Evolutionary conservation across 2,113 vertebrate genomes (phyloP), one percentile per base, ranked within the genome.

Genomic region (Lichenostomus cassidix): DNA sequence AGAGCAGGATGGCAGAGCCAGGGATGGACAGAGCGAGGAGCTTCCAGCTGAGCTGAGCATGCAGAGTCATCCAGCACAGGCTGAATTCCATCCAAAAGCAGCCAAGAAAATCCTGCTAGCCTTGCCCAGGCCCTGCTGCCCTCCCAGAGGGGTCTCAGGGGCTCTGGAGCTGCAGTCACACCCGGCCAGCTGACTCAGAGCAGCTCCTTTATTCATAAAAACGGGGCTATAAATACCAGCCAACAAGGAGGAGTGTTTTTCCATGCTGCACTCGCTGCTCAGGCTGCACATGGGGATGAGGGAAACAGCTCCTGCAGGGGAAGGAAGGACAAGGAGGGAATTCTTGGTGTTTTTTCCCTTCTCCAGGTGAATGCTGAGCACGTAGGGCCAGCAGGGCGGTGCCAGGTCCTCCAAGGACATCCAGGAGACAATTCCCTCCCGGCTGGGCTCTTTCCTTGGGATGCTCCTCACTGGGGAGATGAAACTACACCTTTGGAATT

Each of bases 281-380:
- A 42, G 68, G 79, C 79, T 73, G 62, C 94, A 82, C 89, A 53
- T 13, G 89, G 91, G 3, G 94, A 63, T 70, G 55, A 67, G 91
- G 86, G 37, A 29, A 95, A 83, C 14, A 41, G 83, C 70, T 25
- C 16, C 78, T 70, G 90, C 75, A 7, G 67, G 13, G 83, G 88
- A 49, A 49, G 47, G 60, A 20, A 83, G 71, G 59, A 95, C 93
- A 90, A 42, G 35, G 33, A 56, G 74, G 74, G 87, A 49, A 55
- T 46, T 13, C 13, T 50, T 35, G 60, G 74, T 46, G 5, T 71
- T 83, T 65, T 76, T 55, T 33, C 41, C 7, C 77, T 76, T 17
- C 58, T 87, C 55, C 88, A 58, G 84, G 90, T 73, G 90, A 39
- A 8, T 42, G 27, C 92, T 35, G 90, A 93, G 93, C 95, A 89